These are phyloP conservation scores for Virgularia gustaviana DNA, from an alignment of 92 coral and sea anemone genomes.

Conservation along the genomic window DNA sequence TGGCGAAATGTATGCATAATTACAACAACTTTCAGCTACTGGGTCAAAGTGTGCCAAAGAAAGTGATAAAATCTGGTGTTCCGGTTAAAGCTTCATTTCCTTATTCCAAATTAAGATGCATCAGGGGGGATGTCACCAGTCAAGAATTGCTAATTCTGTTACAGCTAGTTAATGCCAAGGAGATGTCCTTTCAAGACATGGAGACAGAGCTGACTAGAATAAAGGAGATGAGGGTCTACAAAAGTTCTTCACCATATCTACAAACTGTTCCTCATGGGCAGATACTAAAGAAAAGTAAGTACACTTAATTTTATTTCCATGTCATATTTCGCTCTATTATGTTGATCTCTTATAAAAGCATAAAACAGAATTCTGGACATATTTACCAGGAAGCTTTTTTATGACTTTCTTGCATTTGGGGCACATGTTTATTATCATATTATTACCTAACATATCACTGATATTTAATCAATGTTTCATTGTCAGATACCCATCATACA, in stretches of 20 bases:
- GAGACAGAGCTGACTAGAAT: background rate
- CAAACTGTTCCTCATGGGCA: background rate
- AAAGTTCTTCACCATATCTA: no score
- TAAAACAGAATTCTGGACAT: no score
- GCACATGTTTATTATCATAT: no score
- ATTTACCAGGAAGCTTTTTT: no score
- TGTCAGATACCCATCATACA: no score
- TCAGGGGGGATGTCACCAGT: background rate
- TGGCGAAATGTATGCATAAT: background rate
- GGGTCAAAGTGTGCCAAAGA: background rate
- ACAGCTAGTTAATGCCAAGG: background rate
- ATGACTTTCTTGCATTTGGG: no score
- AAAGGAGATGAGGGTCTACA: conserved; percentile 1
- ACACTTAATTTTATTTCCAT: no score
- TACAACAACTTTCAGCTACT: background rate
- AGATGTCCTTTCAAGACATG: background rate
- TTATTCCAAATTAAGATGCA: background rate
- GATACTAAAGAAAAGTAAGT: background rate
- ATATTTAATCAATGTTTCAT: no score
- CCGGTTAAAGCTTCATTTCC: background rate
- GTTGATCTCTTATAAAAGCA: no score
- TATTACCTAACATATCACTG: no score
- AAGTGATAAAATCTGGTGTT: background rate
- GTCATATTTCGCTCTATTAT: no score
- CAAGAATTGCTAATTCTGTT: background rate